Evolutionary conservation across 2,888 invertebrate genomes (phyloP).

Genomic region (Apeira syringaria): DNA sequence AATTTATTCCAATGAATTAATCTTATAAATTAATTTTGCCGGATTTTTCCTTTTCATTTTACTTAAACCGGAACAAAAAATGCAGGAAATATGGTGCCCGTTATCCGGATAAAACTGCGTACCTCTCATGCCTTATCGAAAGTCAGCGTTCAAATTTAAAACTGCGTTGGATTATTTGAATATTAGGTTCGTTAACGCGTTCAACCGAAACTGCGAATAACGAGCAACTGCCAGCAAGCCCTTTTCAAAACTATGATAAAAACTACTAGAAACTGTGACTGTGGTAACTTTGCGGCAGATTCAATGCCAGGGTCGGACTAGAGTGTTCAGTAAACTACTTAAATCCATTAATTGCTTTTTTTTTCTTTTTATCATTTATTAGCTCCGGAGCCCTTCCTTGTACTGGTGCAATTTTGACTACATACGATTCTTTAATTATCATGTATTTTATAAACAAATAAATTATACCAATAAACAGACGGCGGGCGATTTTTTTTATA

Average conservation of each 20-base stretch:
- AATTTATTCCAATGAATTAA: not conserved
- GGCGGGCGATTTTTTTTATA: no score
- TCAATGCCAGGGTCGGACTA: no score
- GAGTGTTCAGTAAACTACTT: no score
- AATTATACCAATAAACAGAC: no score
- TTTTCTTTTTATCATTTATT: no score
- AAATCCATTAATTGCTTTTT: no score
- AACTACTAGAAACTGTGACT: constrained; percentile 24
- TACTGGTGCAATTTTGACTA: constrained; percentile 4
- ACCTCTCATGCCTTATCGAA: not conserved
- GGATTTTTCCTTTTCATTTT: no score
- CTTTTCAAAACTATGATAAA: constrained; percentile 32
- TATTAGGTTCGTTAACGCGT: constrained; percentile 18
- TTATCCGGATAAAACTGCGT: not conserved
- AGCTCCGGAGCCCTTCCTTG: no score
- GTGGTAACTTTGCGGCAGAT: constrained; percentile 12
- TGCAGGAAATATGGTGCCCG: not conserved
- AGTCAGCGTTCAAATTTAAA: not conserved
- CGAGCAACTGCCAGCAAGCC: no score
- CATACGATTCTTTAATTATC: no score
- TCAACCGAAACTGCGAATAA: constrained; percentile 1
- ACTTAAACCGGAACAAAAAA: no score
- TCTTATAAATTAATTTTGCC: not conserved
- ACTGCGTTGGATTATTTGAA: constrained; percentile 4
- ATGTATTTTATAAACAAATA: no score